Evolutionary conservation across 37 sponge, comb jelly and placozoan genomes (phyloP).

Genomic region (Chondrosia reniformis): DNA sequence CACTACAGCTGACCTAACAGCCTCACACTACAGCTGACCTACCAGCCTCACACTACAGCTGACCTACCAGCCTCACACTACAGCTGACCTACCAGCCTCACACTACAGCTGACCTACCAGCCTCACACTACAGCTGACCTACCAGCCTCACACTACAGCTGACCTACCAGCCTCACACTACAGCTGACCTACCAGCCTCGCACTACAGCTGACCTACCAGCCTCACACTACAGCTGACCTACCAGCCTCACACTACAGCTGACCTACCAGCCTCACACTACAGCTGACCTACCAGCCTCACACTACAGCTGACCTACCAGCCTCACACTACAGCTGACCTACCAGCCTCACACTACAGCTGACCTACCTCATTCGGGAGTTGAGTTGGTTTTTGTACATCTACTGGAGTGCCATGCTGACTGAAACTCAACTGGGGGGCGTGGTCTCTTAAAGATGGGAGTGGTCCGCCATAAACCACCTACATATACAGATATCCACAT

Average conservation of each 20-base stretch:
- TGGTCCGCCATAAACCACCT: conserved; percentile 65
- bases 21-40: background rate
- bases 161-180: background rate
- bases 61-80: background rate
- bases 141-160: background rate
- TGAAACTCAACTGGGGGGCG: conserved; percentile 56
- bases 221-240: background rate
- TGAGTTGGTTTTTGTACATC: background rate
- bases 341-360: background rate
- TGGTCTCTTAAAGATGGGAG: conserved; percentile 45
- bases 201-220: background rate
- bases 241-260: background rate
- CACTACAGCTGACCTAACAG: background rate
- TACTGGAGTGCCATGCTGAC: conserved; percentile 15
- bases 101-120: background rate
- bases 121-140: background rate
- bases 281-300: background rate
- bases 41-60: background rate
- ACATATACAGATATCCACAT: background rate
- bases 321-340: background rate
- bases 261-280: background rate
- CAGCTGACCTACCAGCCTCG: background rate
- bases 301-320: background rate
- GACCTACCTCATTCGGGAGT: background rate
- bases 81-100: background rate